Evolutionary conservation across 92 coral and sea anemone species (phyloP).

Genomic region (Paramuricea clavata): DNA sequence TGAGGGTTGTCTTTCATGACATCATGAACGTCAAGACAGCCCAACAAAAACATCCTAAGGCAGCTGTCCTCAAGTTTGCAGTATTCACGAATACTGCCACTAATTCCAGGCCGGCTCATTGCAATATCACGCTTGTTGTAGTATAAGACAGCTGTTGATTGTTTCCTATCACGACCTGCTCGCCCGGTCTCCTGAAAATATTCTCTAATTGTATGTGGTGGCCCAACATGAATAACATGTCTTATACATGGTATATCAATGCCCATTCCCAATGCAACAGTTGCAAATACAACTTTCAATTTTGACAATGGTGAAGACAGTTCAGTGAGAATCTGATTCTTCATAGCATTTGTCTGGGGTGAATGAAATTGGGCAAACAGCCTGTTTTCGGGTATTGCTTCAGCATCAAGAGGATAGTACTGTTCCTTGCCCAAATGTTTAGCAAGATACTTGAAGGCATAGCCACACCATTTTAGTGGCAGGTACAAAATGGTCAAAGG

Average conservation of each 20-base stretch:
- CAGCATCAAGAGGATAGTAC: conserved; percentile 52
- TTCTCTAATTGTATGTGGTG: conserved; percentile 7
- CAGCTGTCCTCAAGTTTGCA: conserved; percentile 27
- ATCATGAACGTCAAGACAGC: conserved; percentile 24
- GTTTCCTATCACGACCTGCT: conserved; percentile 20
- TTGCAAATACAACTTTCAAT: conserved; percentile 33
- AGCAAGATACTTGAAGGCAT: conserved; percentile 62
- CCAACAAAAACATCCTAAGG: conserved; percentile 16
- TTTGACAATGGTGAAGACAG: conserved; percentile 7
- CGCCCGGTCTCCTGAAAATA: conserved; percentile 20
- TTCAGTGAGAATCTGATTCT: conserved; percentile 10
- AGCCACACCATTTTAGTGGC: conserved; percentile 67
- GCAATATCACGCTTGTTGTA: conserved; percentile 40
- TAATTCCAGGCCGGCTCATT: not conserved
- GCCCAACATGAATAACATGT: conserved; percentile 27
- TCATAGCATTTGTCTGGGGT: conserved; percentile 63
- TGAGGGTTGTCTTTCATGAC: no score
- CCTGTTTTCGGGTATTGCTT: conserved; percentile 54
- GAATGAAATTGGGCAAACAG: conserved; percentile 69
- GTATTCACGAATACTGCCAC: conserved; percentile 9
- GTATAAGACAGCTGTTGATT: conserved; percentile 9
- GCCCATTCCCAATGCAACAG: conserved; percentile 33
- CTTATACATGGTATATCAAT: conserved; percentile 22
- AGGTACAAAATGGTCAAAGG: conserved; percentile 60
- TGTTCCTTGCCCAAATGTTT: conserved; percentile 48